Base-by-base conservation (phyloP, 2,113 vertebrate genomes). In the Cebidichthys violaceus region DNA sequence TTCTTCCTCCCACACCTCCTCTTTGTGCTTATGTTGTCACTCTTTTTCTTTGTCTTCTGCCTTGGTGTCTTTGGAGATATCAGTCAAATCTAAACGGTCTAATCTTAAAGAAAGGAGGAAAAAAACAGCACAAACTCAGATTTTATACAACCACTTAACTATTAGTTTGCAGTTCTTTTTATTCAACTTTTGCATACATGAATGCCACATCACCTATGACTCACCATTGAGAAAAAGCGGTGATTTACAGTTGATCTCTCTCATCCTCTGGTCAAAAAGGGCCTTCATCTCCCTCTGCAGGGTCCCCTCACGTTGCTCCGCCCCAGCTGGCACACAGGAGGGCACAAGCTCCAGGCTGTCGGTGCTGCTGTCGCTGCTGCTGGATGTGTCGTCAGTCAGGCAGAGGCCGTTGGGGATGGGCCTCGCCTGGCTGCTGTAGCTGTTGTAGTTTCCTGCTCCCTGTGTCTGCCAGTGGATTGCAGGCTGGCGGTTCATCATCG, bases 241-340 rank as follows among this genome's bases (percentile, higher is more conserved):
- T 47, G 97, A 97, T 92, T 97, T 96, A 91, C 97, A 98, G 91
- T 96, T 96, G 82, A 98, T 96, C 92, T 97, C 98, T 92, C 96
- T 96, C 95, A 99, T 93, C 92, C 96, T 99, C 95, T 97, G 96
- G 82, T 96, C 90, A 86, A 98, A 98, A 91, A 99, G 95, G 79
- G 96, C 96, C 35, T 96, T 97, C 97, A 99, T 97, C 96, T 99
- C 97, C 93, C 97, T 95, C 95, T 98, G 97, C 62, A 98, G 95
- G 64, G 97, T 97, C 88, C 98, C 97, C 61, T 93, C 96, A 43
- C 90, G 95, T 90, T 94, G 95, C 87, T 86, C 93, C 72, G 92
- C 80, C 54, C 91, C 89, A 69, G 93, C 95, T 8, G 95, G 88
- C 73, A 89, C 87, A 77, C 80, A 83, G 75, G n/a, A 88, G 66